phyloP scores from a whole-genome alignment of 2,113 vertebrate species.

The Rhinogobius similis region DNA sequence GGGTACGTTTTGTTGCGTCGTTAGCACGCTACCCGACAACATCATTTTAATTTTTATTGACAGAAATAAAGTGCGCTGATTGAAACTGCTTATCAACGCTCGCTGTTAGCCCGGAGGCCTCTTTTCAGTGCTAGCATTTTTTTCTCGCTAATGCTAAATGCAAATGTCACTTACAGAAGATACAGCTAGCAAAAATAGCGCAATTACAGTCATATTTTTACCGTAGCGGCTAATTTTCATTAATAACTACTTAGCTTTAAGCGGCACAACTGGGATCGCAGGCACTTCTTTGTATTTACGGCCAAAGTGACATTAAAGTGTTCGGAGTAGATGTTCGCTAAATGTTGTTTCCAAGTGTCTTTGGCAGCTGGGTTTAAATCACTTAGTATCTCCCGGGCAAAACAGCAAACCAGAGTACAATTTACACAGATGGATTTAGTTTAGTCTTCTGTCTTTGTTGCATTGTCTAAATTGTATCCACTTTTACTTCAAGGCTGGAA shows the following conservation, averaged over 20 bases:
- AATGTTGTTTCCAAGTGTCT: slow-evolving; percentile 39
- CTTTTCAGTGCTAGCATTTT: slow-evolving; percentile 35
- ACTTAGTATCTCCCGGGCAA: slow-evolving; percentile 10
- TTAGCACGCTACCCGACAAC: slow-evolving; percentile 15
- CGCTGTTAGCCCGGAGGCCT: not conserved
- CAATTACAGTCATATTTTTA: slow-evolving; percentile 19
- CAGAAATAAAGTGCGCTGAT: slow-evolving; percentile 28
- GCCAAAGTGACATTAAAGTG: slow-evolving; percentile 38
- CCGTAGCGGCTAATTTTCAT: slow-evolving; percentile 21
- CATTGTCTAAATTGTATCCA: slow-evolving; percentile 1
- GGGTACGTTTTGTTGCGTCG: slow-evolving; percentile 29
- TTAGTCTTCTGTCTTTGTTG: slow-evolving; percentile 1
- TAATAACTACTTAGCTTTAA: slow-evolving; percentile 55
- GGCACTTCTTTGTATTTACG: slow-evolving; percentile 52
- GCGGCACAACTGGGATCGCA: slow-evolving; percentile 19
- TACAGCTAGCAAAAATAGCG: slow-evolving; percentile 16
- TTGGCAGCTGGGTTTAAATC: slow-evolving; percentile 45
- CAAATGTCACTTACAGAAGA: slow-evolving; percentile 19
- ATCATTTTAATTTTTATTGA: slow-evolving; percentile 15
- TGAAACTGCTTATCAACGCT: not conserved
- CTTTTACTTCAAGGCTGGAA: not conserved
- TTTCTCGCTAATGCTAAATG: slow-evolving; percentile 36
- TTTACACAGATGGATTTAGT: not conserved
- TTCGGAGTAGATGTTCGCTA: slow-evolving; percentile 39
- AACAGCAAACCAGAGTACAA: not conserved